Conservation (phyloP, 2,888 invertebrate species). For the Drosophila falleni region DNA sequence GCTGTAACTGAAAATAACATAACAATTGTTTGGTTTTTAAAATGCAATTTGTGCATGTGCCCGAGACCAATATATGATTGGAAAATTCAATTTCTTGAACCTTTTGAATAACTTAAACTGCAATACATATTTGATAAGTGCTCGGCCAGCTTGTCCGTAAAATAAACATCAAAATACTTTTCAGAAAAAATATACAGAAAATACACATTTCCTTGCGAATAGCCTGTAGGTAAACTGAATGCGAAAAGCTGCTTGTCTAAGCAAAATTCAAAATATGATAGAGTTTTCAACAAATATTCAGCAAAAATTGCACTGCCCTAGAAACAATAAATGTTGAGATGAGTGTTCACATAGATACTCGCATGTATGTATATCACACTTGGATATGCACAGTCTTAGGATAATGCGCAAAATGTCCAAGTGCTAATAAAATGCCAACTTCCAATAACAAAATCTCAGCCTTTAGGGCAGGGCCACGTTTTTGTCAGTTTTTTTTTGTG, state of each 20-base stretch:
- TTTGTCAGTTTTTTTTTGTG: conserved; percentile 22
- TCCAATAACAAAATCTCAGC: conserved; percentile 36
- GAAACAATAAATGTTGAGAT: conserved; percentile 47
- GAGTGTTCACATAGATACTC: conserved; percentile 10
- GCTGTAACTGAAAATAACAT: conserved; percentile 16
- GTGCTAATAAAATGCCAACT: conserved; percentile 61
- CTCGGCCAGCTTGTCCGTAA: conserved; percentile 32
- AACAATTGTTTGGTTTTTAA: conserved; percentile 7
- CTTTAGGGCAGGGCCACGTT: conserved; percentile 34
- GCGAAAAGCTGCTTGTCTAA: conserved; percentile 27
- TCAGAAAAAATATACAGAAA: conserved; percentile 33
- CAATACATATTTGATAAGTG: conserved; percentile 34
- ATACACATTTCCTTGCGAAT: conserved; percentile 28
- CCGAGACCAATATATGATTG: conserved; percentile 2
- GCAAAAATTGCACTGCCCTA: conserved; percentile 36
- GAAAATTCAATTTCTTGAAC: conserved; percentile 15
- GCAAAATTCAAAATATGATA: conserved; percentile 51
- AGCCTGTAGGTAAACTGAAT: conserved; percentile 50
- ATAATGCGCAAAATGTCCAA: conserved; percentile 59
- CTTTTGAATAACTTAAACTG: conserved; percentile 40
- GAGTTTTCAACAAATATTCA: conserved; percentile 46
- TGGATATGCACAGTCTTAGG: conserved; percentile 61
- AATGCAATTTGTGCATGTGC: conserved; percentile 7
- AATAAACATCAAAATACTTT: conserved; percentile 50
- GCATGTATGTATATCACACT: conserved; percentile 21